Evolutionary conservation across 2,888 invertebrate species (phyloP).

Genomic region (Dicyrtoma fusca): DNA sequence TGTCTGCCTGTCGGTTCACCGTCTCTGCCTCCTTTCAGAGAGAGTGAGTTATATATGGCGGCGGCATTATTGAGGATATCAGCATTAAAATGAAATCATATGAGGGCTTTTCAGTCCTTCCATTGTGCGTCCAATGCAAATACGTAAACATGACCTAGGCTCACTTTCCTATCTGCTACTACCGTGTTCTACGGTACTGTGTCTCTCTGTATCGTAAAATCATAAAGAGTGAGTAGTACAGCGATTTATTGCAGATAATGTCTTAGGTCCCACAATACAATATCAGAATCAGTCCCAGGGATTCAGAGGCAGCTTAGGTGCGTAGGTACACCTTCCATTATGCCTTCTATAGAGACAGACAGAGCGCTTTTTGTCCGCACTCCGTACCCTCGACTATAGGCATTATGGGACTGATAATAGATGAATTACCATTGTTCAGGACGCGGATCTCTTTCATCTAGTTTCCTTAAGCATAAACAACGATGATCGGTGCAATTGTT

Average conservation of each 20-base stretch:
- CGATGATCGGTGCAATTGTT: slow-evolving; percentile 8
- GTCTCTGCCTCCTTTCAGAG: slow-evolving; percentile 19
- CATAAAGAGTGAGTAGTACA: background rate
- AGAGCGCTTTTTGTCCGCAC: too few species aligned
- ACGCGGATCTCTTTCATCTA: background rate
- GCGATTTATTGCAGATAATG: background rate
- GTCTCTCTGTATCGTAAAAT: too few species aligned
- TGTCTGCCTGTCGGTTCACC: slow-evolving; percentile 17
- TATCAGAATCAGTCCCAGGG: too few species aligned
- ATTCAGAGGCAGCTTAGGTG: too few species aligned
- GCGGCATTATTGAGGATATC: background rate
- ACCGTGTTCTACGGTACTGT: too few species aligned
- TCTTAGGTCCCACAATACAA: slow-evolving; percentile 1
- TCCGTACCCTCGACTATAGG: background rate
- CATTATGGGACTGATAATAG: slow-evolving; percentile 9
- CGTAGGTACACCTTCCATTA: too few species aligned
- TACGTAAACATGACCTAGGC: slow-evolving; percentile 27
- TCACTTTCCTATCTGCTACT: too few species aligned
- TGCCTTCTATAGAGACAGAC: too few species aligned
- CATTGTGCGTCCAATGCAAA: background rate
- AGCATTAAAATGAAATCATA: slow-evolving; percentile 32
- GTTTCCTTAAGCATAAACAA: slow-evolving; percentile 19
- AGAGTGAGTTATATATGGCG: slow-evolving; percentile 22
- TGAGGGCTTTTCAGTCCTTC: slow-evolving; percentile 15
- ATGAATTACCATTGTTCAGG: slow-evolving; percentile 9